Evolutionary conservation across 1,140 invertebrate genomes (phyloP).

Genomic region (Macrostomum lignano): DNA sequence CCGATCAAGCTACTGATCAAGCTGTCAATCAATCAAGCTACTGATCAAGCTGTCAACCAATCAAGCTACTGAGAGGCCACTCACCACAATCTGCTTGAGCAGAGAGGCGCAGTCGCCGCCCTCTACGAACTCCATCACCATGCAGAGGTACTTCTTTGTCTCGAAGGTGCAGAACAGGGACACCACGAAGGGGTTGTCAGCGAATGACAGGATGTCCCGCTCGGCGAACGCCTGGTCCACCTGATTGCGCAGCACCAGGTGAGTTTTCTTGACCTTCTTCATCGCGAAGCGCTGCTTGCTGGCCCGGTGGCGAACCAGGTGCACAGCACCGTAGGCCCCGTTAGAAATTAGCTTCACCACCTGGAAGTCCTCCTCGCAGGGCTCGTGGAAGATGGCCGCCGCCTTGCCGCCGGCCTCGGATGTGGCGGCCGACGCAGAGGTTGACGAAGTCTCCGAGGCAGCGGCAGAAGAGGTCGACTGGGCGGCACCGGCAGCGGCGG

Average conservation of each 20-base stretch:
- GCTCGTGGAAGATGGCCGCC: slow-evolving; percentile 17
- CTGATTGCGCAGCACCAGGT: slow-evolving; percentile 81
- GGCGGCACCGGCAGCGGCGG: no score
- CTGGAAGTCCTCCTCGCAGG: slow-evolving; percentile 80
- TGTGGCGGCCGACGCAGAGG: neutral
- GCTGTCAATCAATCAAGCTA: no score
- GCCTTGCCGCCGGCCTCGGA: neutral
- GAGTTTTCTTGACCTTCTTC: slow-evolving; percentile 98
- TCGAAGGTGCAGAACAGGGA: slow-evolving; percentile 97
- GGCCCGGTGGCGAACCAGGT: slow-evolving; percentile 74
- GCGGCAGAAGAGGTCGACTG: no score
- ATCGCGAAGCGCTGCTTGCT: slow-evolving; percentile 75
- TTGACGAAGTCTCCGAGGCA: no score
- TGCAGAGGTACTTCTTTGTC: slow-evolving; percentile 75
- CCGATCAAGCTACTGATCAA: no score
- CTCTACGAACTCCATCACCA: slow-evolving; percentile 97
- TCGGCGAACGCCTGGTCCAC: slow-evolving; percentile 95
- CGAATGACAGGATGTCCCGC: slow-evolving; percentile 90
- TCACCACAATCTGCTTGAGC: slow-evolving; percentile 54
- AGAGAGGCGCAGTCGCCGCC: slow-evolving; percentile 89
- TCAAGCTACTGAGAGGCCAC: no score
- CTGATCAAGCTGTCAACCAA: no score
- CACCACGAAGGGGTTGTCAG: slow-evolving; percentile 97
- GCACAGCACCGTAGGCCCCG: slow-evolving; percentile 59
- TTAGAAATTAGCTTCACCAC: slow-evolving; percentile 88